Conservation (phyloP, 2,797 vertebrate genomes). For the Borostomias antarcticus region DNA sequence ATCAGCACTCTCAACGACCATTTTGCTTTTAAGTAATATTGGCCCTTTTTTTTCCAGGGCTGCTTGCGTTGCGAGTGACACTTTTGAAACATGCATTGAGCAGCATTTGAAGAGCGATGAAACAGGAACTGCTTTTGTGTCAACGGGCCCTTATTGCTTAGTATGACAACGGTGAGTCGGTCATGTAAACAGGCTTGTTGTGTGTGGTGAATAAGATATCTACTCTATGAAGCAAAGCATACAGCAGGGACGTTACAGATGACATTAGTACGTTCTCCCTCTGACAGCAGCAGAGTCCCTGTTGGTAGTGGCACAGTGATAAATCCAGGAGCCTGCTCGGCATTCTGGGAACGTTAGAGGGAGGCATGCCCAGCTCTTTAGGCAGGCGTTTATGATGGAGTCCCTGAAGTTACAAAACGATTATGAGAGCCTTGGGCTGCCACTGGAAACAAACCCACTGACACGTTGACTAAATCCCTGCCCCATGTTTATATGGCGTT, state of each 20-base stretch:
- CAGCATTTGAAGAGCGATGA: not conserved
- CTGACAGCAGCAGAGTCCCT: constrained; percentile 14
- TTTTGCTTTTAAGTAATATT: constrained; percentile 2
- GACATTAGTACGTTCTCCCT: not conserved
- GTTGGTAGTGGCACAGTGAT: constrained; percentile 15
- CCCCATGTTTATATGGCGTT: constrained; percentile 94
- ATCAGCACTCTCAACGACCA: constrained; percentile 13
- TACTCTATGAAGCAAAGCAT: not conserved
- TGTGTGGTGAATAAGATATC: not conserved
- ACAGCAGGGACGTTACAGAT: constrained; percentile 3
- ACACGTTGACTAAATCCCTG: constrained; percentile 93
- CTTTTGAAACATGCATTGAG: not conserved
- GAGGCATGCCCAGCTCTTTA: constrained; percentile 67
- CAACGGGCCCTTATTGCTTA: not conserved
- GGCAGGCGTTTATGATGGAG: constrained; percentile 69
- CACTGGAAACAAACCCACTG: constrained; percentile 90
- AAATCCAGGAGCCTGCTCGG: constrained; percentile 35
- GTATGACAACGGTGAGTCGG: not conserved
- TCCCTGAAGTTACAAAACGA: constrained; percentile 76
- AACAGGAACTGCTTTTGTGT: not conserved
- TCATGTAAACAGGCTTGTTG: not conserved
- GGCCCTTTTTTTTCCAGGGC: not conserved
- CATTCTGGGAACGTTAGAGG: constrained; percentile 56
- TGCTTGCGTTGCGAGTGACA: not conserved
- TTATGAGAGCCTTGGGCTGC: constrained; percentile 78